Evolutionary conservation across 2,113 vertebrate species (phyloP).

Genomic region (Otolemur garnettii): DNA sequence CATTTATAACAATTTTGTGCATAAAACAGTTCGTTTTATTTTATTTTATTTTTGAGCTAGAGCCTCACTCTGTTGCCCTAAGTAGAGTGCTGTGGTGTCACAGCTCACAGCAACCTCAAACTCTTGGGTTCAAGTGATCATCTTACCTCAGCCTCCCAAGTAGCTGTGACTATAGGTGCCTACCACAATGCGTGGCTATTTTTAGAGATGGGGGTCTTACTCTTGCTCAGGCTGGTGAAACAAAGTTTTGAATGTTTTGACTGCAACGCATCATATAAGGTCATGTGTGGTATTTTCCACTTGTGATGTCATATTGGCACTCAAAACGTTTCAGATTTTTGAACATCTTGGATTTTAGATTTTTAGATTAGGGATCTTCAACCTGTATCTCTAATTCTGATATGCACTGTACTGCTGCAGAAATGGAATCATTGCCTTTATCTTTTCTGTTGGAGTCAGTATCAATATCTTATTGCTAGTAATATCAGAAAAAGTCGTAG

Average conservation of each 20-base stretch:
- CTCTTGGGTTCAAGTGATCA: no score
- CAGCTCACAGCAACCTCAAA: no score
- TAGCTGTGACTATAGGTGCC: no score
- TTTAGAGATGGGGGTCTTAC: no score
- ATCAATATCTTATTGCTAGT: constrained; percentile 15
- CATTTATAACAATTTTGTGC: background rate
- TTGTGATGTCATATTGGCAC: background rate
- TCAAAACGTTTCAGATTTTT: background rate
- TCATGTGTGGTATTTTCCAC: background rate
- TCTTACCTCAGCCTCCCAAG: no score
- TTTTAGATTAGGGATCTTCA: background rate
- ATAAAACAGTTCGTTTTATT: background rate
- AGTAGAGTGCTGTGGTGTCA: no score
- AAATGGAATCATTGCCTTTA: background rate
- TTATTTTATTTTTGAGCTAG: no score
- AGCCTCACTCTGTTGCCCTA: no score
- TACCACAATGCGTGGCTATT: no score
- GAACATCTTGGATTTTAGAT: background rate
- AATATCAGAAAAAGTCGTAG: constrained; percentile 41
- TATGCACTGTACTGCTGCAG: background rate
- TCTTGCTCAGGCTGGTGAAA: no score
- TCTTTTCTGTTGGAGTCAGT: constrained; percentile 20
- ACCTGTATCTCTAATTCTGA: background rate
- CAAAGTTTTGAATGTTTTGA: background rate
- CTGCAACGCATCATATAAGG: background rate